Conservation (phyloP, 2,888 invertebrate species). For the Prionchulus punctatus region DNA sequence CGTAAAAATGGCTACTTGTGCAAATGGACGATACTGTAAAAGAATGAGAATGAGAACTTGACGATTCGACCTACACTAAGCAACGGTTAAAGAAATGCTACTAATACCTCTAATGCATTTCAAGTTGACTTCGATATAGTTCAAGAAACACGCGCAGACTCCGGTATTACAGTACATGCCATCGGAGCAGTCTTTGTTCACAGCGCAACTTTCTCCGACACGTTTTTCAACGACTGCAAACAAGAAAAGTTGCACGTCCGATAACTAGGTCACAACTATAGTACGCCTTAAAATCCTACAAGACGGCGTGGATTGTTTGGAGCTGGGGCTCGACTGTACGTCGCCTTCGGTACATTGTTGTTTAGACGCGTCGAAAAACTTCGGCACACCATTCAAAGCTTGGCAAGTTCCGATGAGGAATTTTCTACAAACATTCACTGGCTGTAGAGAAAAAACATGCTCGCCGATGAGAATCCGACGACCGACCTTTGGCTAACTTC, state of each 20-base stretch:
- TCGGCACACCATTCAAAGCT: background rate
- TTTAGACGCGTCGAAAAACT: background rate
- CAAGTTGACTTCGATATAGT: background rate
- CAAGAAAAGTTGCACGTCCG: no score
- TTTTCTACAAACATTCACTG: background rate
- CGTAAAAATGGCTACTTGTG: background rate
- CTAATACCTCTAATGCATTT: background rate
- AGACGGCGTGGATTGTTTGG: no score
- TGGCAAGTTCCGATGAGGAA: background rate
- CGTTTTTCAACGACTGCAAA: no score
- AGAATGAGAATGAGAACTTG: background rate
- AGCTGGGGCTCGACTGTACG: no score
- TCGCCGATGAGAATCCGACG: background rate
- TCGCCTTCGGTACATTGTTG: background rate
- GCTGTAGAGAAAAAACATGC: background rate
- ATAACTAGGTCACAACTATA: no score
- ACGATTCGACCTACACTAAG: background rate
- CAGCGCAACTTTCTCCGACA: background rate
- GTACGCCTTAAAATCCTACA: no score
- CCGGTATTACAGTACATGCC: background rate
- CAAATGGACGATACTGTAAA: background rate
- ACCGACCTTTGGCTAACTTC: background rate
- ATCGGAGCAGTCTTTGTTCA: background rate
- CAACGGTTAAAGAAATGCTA: background rate
- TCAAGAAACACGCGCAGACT: background rate